These are phyloP conservation scores for Microctenopoma steveboyesi DNA, from an alignment of 2,797 vertebrate species.

Conservation along the genomic window DNA sequence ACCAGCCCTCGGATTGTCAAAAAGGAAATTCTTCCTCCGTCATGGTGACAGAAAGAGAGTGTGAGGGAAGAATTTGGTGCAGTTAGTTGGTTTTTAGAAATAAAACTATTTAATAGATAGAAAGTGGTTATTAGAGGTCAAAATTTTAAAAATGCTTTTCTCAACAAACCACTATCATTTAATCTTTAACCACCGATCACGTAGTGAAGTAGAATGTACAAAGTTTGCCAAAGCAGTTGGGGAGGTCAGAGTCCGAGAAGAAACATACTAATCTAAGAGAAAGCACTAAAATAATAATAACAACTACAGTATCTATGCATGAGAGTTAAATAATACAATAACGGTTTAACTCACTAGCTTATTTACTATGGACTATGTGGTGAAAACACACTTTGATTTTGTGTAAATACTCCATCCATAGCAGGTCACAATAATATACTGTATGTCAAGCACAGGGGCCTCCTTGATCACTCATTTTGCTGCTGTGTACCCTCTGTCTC, in stretches of 20 bases:
- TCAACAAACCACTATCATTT: not conserved
- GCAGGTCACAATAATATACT: too few species aligned
- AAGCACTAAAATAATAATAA: too few species aligned
- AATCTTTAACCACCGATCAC: not conserved
- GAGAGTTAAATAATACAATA: too few species aligned
- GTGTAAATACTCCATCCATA: too few species aligned
- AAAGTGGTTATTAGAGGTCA: not conserved
- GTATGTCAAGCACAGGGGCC: too few species aligned
- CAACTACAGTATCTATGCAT: too few species aligned
- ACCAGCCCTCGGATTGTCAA: not conserved
- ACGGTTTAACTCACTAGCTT: too few species aligned
- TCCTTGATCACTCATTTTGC: too few species aligned
- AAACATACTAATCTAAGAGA: too few species aligned
- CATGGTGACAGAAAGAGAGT: not conserved
- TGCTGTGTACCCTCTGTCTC: too few species aligned
- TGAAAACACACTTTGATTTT: too few species aligned
- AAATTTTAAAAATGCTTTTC: not conserved
- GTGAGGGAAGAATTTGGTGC: not conserved
- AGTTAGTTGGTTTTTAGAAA: not conserved
- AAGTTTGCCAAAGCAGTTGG: not conserved
- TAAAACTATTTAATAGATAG: not conserved
- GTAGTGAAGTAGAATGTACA: not conserved
- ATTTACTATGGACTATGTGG: too few species aligned
- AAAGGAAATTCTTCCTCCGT: slow-evolving; percentile 18
- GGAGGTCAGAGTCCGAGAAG: not conserved